Evolutionary conservation across 2,113 vertebrate genomes (phyloP).

Genomic region (Spheniscus mendiculus): DNA sequence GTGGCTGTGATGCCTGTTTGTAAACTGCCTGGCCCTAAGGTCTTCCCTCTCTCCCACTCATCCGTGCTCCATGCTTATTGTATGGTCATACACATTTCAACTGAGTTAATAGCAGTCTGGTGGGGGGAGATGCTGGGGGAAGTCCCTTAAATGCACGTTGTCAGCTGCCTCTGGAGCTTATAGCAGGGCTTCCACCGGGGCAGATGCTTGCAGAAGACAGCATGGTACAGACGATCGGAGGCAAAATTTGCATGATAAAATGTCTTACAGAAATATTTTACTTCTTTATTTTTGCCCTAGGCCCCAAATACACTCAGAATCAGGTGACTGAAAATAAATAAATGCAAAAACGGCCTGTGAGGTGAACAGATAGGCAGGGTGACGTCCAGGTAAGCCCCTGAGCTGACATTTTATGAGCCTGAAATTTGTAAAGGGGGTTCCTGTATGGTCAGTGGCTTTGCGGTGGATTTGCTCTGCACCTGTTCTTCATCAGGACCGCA

Average conservation of each 20-base stretch:
- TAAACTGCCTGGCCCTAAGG: slow-evolving; percentile 33
- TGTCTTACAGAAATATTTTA: background rate
- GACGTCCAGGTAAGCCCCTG: background rate
- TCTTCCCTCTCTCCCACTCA: slow-evolving; percentile 21
- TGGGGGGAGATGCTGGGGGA: background rate
- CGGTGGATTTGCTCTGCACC: background rate
- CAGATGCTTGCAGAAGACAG: background rate
- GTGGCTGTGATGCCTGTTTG: slow-evolving; percentile 42
- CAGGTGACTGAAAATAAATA: background rate
- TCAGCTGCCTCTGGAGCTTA: slow-evolving; percentile 8
- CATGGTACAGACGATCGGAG: background rate
- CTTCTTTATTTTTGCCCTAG: background rate
- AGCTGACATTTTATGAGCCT: background rate
- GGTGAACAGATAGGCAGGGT: background rate
- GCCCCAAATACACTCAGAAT: background rate
- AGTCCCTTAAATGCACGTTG: slow-evolving; percentile 5
- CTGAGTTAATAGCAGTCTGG: background rate
- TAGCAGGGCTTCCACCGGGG: background rate
- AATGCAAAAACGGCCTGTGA: background rate
- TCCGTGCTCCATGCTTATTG: background rate
- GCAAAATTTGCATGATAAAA: background rate
- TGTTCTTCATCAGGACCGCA: background rate
- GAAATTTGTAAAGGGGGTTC: background rate
- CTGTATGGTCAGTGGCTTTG: background rate
- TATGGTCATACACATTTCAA: background rate